Evolutionary conservation across 2,888 invertebrate species (phyloP), one percentile per base, ranked within the genome.

Genomic region (Drosophila nr. perissopoda): DNA sequence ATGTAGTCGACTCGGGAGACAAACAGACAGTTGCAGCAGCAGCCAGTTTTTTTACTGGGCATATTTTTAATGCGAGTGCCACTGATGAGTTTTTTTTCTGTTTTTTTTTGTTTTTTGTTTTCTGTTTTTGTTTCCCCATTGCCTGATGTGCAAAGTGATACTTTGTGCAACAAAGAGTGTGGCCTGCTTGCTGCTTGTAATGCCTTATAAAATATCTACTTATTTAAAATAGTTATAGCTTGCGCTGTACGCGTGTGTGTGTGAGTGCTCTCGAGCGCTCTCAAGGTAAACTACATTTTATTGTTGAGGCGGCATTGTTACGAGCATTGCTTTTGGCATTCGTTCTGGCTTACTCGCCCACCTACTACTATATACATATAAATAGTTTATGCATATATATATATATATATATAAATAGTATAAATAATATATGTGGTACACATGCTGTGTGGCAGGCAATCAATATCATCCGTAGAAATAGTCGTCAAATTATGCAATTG

Each of bases 241-340:
- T n/a, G 21, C 68, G 75, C 63, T 68, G 49, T 67, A 49, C 72
- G 34, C 59, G 53, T 62, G 61, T 42, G 58, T 48, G 54, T 58
- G 65, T 70, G 68, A 74, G 80, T 77, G 80, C 71, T 76, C 77
- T 69, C 76, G 75, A 69, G 76, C 69, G 76, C 82, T 82, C 89
- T 88, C 89, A 89, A 89, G 89, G 89, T 89, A 83, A 89, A 89
- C 89, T 87, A 88, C 88, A 89, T 89, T 89, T 87, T 83, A 84
- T 87, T 83, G 85, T 87, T 83, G 83, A 82, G 82, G 83, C 79
- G 87, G 84, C 81, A 82, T 83, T 86, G 87, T 87, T 86, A 83
- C 85, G 81, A 83, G 80, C 84, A 82, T 75, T 87, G 82, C 85
- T 82, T 85, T 84, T 83, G 83, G 83, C 83, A 84, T 84, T 84